Base-by-base conservation (phyloP, 1,140 invertebrate genomes). In the Theocolax elegans region DNA sequence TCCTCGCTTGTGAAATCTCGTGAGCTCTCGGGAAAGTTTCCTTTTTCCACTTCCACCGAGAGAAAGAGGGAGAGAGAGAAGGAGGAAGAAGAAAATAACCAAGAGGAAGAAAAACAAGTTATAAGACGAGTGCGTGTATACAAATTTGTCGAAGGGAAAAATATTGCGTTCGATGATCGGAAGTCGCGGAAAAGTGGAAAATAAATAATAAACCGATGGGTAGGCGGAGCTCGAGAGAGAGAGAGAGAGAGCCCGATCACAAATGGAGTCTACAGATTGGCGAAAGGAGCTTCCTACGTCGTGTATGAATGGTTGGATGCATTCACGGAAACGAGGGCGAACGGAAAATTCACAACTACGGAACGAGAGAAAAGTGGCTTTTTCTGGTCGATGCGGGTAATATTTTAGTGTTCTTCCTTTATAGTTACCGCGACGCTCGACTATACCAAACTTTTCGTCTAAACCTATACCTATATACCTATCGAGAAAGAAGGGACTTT, bases 331-430 rank as follows among this genome's bases (percentile, higher is more conserved):
- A 31, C 27, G 65, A 56, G 67, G 15, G 69, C 60, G 48, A 72
- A 54, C 42, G 60, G 58, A 66, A 75, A 79, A 72, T 78, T 78
- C 46, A n/a, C n/a, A 12, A 44, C 42, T 35, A 35, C 4, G 10
- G 10, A 35, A 59, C 42, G 23, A n/a, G 59, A 54, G 62, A 73
- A 74, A 78, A 76, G 74, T 75, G 76, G 59, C 72, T 75, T 76
- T 76, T 79, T 75, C 62, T 63, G 46, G 49, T 35, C 4, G 76
- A 77, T 72, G 65, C 71, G 71, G 60, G 74, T 76, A 79, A 79
- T 80, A 79, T 78, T 79, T 80, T 74, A 79, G 72, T 64, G 46
- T 71, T 74, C 64, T 48, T 49, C 65, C 54, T 73, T 73, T 67
- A 69, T 72, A 72, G 74, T 62, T 73, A 64, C 66, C 54, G 23